phyloP scores from a whole-genome alignment of 2,888 invertebrate species.

The Alsophila aescularia region DNA sequence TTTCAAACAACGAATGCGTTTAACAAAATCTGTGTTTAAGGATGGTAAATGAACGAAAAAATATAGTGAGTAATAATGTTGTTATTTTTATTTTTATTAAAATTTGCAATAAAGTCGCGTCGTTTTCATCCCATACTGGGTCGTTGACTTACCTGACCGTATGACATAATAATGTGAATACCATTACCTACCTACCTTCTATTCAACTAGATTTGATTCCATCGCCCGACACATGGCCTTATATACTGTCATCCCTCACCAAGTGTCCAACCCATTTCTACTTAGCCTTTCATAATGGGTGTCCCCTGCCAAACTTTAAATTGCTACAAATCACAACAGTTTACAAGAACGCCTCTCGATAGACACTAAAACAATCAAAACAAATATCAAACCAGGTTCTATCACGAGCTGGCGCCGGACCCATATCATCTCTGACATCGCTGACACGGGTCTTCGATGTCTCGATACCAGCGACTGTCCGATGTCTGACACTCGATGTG shows the following conservation, averaged over 20 bases:
- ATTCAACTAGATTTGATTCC: background rate
- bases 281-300: background rate
- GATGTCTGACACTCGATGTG: constrained; percentile 15
- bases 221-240: no score
- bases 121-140: no score
- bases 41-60: no score
- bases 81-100: no score
- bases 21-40: no score
- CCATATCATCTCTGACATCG: constrained; percentile 13
- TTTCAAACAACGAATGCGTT: no score
- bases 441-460: constrained; percentile 20
- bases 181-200: no score
- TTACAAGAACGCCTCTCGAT: background rate
- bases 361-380: constrained; percentile 13
- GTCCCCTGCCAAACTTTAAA: constrained; percentile 6
- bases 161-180: no score
- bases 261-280: background rate
- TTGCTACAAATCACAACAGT: constrained; percentile 9
- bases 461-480: constrained; percentile 7
- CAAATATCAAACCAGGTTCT: constrained; percentile 2
- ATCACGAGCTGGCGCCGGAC: constrained; percentile 2
- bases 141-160: no score
- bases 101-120: no score
- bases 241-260: background rate
- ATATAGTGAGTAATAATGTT: no score